These are phyloP conservation scores for Ophion slaviceki DNA, from an alignment of 2,888 invertebrate species.

Conservation along the genomic window DNA sequence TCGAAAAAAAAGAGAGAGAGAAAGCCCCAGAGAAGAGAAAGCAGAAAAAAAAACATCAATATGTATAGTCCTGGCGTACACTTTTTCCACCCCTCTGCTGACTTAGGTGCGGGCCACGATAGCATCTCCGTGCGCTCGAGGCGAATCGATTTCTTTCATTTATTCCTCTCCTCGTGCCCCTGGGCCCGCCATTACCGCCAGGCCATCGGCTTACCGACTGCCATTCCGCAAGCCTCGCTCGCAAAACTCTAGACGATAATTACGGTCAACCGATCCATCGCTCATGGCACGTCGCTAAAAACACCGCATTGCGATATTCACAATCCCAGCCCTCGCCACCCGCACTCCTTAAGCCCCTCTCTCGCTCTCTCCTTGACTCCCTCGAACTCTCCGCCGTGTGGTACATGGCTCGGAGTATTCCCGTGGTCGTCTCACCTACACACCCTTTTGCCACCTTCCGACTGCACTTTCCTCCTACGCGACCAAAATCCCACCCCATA, in stretches of 20 bases:
- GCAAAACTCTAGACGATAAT: conserved; percentile 67
- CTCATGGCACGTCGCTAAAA: conserved; percentile 68
- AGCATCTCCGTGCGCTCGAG: conserved; percentile 64
- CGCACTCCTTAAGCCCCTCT: conserved; percentile 14
- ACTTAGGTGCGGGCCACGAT: conserved; percentile 57
- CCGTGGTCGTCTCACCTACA: conserved; percentile 37
- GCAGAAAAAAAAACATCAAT: conserved; percentile 42
- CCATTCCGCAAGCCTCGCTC: conserved; percentile 52
- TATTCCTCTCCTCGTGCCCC: conserved; percentile 51
- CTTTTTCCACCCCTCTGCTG: conserved; percentile 48
- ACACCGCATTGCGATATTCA: conserved; percentile 68
- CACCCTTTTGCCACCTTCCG: conserved; percentile 39
- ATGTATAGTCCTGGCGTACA: neutral
- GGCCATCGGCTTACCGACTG: conserved; percentile 29
- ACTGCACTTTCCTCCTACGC: conserved; percentile 12
- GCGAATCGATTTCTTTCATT: conserved; percentile 67
- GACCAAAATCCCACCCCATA: neutral
- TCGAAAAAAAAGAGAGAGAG: neutral
- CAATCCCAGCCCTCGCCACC: conserved; percentile 14
- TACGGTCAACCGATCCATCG: conserved; percentile 68
- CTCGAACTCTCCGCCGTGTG: neutral
- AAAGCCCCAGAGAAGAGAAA: conserved; percentile 30
- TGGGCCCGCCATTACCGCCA: neutral
- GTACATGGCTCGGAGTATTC: neutral
- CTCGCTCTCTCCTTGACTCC: conserved; percentile 14